Evolutionary conservation across 2,797 vertebrate genomes (phyloP).

Genomic region (Etheostoma nigrum): DNA sequence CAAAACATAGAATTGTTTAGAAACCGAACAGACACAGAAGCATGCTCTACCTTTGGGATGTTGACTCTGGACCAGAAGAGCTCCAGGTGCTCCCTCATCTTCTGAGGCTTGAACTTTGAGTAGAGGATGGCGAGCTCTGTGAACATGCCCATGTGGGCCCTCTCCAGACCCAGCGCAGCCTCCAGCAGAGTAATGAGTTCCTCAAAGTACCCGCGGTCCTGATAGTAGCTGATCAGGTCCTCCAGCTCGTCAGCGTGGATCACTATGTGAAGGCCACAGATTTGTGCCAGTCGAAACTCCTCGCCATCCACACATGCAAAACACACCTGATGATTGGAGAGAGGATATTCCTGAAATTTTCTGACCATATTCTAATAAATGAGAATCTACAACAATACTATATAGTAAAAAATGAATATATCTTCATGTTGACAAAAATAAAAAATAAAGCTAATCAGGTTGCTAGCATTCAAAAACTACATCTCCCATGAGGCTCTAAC

Average conservation of each 20-base stretch:
- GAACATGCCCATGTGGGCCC: constrained; percentile 99
- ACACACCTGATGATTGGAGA: constrained; percentile 87
- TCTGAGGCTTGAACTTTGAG: constrained; percentile 99
- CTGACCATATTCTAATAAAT: not conserved
- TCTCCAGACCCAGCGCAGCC: constrained; percentile 95
- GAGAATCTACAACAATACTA: not conserved
- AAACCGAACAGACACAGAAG: not conserved
- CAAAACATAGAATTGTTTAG: not conserved
- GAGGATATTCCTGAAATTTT: not conserved
- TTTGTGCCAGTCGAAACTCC: constrained; percentile 93
- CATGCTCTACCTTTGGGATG: constrained; percentile 93
- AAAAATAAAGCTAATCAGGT: not conserved
- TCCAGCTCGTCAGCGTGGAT: constrained; percentile 97
- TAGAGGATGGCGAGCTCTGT: constrained; percentile 99
- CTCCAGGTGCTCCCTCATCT: constrained; percentile 99
- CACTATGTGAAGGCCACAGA: constrained; percentile 95
- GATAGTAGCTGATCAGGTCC: constrained; percentile 95
- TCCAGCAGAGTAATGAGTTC: constrained; percentile 98
- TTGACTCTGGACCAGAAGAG: constrained; percentile 99
- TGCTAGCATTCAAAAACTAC: not conserved
- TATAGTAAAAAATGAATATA: not conserved
- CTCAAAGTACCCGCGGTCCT: constrained; percentile 98
- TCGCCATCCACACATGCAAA: constrained; percentile 94
- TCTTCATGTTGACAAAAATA: not conserved
- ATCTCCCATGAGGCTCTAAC: not conserved